Percentiles rank a stretch among this genome's conserved stretches.
These are phyloP conservation scores for Nasonia vitripennis DNA, from an alignment of 1,140 invertebrate genomes.

Conservation along the genomic window DNA sequence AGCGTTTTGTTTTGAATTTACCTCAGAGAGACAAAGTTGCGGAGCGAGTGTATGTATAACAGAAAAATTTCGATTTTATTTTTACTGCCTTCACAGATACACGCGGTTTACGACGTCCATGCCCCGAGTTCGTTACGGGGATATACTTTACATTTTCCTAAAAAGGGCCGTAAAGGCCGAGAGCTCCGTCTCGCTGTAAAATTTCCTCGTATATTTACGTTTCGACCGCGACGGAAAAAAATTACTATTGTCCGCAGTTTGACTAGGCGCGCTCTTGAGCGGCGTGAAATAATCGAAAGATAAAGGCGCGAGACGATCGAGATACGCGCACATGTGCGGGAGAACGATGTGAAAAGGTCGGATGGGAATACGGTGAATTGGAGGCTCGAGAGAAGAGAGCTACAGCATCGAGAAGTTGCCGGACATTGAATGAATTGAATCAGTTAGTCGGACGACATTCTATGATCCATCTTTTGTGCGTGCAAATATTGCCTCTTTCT, in stretches of 20 bases:
- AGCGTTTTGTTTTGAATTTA: too few relatives aligned
- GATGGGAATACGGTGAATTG: constrained; percentile 16
- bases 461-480: constrained; percentile 73
- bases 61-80: not conserved
- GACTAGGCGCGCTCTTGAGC: too few relatives aligned
- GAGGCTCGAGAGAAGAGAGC: not conserved
- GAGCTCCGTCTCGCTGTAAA: too few relatives aligned
- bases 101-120: not conserved
- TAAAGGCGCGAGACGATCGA: constrained; percentile 7
- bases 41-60: too few relatives aligned
- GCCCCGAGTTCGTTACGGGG: not conserved
- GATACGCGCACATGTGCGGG: not conserved
- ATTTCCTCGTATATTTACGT: too few relatives aligned
- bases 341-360: not conserved
- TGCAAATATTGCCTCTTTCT: constrained; percentile 70
- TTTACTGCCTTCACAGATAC: not conserved
- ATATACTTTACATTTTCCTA: not conserved
- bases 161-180: too few relatives aligned
- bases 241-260: too few relatives aligned
- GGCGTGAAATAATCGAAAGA: not conserved
- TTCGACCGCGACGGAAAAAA: too few relatives aligned
- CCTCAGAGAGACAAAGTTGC: too few relatives aligned
- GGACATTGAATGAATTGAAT: constrained; percentile 71
- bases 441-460: constrained; percentile 71
- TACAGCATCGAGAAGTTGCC: constrained; percentile 60